Evolutionary conservation across 2,113 vertebrate genomes (phyloP).

Genomic region (Phaethornis superciliosus): DNA sequence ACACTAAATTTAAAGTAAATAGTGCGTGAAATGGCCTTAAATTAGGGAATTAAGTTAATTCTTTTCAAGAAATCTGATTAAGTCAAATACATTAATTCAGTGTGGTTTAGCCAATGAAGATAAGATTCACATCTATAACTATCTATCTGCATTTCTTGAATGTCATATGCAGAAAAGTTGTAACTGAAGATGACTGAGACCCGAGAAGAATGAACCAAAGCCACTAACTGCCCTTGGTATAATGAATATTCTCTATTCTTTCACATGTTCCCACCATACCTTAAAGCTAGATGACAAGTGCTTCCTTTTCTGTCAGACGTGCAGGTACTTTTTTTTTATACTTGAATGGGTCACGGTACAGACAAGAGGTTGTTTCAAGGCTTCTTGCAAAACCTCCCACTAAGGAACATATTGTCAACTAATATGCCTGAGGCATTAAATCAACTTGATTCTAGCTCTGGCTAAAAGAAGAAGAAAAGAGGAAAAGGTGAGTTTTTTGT

Average conservation of each 20-base stretch:
- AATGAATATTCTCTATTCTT: neutral
- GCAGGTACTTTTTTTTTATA: neutral
- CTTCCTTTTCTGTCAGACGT: neutral
- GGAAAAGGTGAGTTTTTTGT: too few relatives aligned
- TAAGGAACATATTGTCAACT: neutral
- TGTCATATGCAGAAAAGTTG: neutral
- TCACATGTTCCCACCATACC: neutral
- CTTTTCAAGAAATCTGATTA: neutral
- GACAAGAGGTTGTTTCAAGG: neutral
- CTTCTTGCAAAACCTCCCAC: neutral
- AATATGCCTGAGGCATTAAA: neutral
- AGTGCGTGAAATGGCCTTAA: constrained; percentile 29
- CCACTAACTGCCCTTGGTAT: neutral
- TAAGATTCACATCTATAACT: neutral
- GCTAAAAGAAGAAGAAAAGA: neutral
- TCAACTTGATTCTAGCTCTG: neutral
- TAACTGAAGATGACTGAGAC: neutral
- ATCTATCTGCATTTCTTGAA: neutral
- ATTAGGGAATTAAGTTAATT: constrained; percentile 29
- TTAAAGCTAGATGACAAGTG: neutral
- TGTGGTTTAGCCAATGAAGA: neutral
- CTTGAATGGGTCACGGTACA: neutral
- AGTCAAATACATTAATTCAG: neutral
- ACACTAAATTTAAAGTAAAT: constrained; percentile 22
- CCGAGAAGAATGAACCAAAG: neutral